These are phyloP conservation scores for Cairina moschata DNA, from an alignment of 2,113 vertebrate species.

Conservation along the genomic window DNA sequence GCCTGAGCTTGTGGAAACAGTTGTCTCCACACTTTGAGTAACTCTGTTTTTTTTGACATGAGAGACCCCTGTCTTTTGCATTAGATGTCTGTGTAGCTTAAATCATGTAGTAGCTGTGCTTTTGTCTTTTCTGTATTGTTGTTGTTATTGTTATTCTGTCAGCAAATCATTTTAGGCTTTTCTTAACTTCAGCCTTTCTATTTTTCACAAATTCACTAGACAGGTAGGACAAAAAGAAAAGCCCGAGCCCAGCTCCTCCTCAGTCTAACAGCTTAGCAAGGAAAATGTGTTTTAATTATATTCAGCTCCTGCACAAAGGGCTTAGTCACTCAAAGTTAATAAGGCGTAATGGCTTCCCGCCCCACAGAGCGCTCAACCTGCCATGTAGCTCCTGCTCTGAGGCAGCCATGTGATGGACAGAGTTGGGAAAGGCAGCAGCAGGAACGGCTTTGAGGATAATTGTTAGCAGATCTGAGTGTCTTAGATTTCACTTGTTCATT, in stretches of 20 bases:
- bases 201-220: neutral
- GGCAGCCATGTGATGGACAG: neutral
- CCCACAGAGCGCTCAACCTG: neutral
- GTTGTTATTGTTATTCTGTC: neutral
- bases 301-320: conserved; percentile 15
- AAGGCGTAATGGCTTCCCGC: neutral
- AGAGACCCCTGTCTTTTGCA: neutral
- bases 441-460: neutral
- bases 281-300: conserved; percentile 26
- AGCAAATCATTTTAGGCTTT: neutral
- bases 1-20: neutral
- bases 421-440: neutral
- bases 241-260: neutral
- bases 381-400: neutral
- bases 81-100: neutral
- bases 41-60: neutral
- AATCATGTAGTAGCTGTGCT: neutral
- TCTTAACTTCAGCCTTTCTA: neutral
- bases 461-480: neutral
- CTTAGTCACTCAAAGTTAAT: conserved; percentile 18
- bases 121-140: neutral
- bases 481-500: neutral
- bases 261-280: neutral
- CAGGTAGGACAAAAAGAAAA: neutral
- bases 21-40: neutral